Evolutionary conservation across 2,113 vertebrate species (phyloP), one percentile per base, ranked within the genome.

Genomic region (Microcebus lehilahytsara): DNA sequence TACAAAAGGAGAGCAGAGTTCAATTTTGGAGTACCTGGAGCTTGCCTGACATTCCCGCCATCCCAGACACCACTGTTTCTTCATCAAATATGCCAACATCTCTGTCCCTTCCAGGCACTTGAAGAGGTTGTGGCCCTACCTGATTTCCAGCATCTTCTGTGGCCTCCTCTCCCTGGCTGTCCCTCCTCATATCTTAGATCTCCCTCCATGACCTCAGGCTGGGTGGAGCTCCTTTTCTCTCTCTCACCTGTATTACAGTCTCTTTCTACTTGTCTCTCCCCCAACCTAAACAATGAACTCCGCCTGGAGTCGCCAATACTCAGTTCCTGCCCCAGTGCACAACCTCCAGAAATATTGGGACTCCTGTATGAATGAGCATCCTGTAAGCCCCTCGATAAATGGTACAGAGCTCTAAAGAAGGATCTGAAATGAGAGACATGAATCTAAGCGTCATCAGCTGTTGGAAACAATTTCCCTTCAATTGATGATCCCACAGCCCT

Each of bases 351-450:
- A 92, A 78, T 46, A 64, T n/a, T 27, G 53, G 51, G 64, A 32
- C 46, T 6, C 53, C 84, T 32, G 0, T 51, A 27, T 91, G 62
- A 96, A 84, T 79, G 32, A 64, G n/a, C 66, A 49, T n/a, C 40
- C 79, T 93, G 17, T 64, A 85, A 92, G 80, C 34, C 23, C 23
- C 13, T 71, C 51, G 74, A 80, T 58, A 71, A 42, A 80, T 51
- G 25, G 22, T 42, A 30, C 75, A 46, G 74, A 37, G 20, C 37
- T 91, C 30, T 30, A 79, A 86, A 85, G 37, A 89, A 40, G 69
- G 34, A 78, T 87, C 56, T 81, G 93, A 93, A 97, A 77, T 93
- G 87, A 93, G 83, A 97, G 51, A 8, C 79, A 66, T 34, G 58
- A 86, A 95, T 93, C 94, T 96, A 49, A 37, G 71, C 5, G 3